A percentile compares a stretch with the other conserved stretches of the same genome.
Evolutionary conservation across 2,113 vertebrate species (phyloP).

Genomic region (Muntiacus muntjak): DNA sequence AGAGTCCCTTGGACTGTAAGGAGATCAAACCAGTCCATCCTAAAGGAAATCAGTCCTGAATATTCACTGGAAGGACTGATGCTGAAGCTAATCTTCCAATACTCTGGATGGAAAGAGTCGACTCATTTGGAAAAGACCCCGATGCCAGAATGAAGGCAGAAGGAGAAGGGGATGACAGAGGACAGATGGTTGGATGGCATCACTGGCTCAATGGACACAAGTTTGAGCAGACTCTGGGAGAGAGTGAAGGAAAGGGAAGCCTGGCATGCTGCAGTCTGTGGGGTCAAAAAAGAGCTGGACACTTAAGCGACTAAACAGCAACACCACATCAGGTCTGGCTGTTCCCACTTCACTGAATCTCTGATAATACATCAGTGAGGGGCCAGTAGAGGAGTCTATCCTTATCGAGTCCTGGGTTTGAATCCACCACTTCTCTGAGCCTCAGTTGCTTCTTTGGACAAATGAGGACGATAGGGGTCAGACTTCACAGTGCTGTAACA

Average conservation of each 20-base stretch:
- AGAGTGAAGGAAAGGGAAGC: background rate
- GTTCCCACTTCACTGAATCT: background rate
- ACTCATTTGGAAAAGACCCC: background rate
- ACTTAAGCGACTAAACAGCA: background rate
- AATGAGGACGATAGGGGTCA: background rate
- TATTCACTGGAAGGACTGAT: background rate
- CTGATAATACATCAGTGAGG: background rate
- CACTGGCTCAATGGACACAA: background rate
- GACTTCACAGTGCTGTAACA: background rate
- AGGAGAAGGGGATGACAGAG: background rate
- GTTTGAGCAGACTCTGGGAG: background rate
- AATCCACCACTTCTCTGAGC: constrained; percentile 35
- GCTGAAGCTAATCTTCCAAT: background rate
- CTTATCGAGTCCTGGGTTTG: background rate
- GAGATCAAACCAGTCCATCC: background rate
- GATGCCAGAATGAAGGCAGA: background rate
- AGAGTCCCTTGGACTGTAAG: background rate
- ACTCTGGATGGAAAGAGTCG: background rate
- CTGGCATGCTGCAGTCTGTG: background rate
- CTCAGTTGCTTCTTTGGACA: constrained; percentile 60
- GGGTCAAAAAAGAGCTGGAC: background rate
- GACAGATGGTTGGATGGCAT: background rate
- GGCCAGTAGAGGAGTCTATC: background rate
- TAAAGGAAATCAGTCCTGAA: background rate
- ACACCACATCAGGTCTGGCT: background rate